Evolutionary conservation across 2,888 invertebrate species (phyloP).

Genomic region (Atethmia centrago): DNA sequence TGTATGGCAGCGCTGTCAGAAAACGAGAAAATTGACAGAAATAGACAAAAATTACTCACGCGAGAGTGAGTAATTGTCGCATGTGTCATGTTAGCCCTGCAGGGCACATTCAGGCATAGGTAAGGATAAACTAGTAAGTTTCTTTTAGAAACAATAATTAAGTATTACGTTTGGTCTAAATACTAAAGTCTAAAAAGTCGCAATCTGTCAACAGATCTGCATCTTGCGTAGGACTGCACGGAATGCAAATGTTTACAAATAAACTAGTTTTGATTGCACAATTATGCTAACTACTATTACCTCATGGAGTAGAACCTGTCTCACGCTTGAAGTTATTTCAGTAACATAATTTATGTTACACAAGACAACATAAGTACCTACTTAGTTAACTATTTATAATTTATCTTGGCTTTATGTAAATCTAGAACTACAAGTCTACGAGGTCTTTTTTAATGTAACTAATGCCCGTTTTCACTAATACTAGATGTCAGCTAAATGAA

Average conservation of each 20-base stretch:
- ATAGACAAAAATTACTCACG: no score
- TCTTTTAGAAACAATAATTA: background rate
- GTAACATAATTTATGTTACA: conserved; percentile 9
- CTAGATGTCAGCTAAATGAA: no score
- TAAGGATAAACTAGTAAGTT: background rate
- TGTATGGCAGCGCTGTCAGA: no score
- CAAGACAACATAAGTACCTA: background rate
- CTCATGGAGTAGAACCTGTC: conserved; percentile 24
- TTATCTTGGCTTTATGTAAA: conserved; percentile 2
- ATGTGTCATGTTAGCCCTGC: no score
- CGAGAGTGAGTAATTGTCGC: no score
- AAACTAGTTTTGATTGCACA: conserved; percentile 40
- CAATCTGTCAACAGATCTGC: conserved; percentile 2
- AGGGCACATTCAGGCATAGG: no score
- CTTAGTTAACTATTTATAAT: background rate
- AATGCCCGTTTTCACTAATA: background rate
- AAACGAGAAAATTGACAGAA: no score
- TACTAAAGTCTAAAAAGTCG: background rate
- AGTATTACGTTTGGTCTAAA: background rate
- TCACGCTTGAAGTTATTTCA: conserved; percentile 24
- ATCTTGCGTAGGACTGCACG: conserved; percentile 1
- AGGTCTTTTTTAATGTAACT: background rate
- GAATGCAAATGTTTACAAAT: conserved; percentile 13
- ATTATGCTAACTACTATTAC: conserved; percentile 24
- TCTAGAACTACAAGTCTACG: background rate